Conservation (phyloP, 2,888 invertebrate species). For the Baccha elongata region DNA sequence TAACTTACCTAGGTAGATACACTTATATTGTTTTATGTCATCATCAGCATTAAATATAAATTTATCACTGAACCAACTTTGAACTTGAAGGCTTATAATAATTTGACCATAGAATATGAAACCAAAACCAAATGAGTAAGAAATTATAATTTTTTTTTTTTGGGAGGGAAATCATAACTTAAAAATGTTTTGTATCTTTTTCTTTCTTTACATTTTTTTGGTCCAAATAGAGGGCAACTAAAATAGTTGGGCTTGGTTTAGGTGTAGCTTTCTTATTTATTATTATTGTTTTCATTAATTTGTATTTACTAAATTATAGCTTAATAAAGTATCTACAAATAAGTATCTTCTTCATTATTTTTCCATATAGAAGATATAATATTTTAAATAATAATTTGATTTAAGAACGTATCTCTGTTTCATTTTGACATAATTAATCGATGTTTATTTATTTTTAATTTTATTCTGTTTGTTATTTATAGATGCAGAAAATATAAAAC, state of each 20-base stretch:
- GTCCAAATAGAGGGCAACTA: neutral
- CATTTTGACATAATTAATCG: constrained; percentile 13
- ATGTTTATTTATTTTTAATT: neutral
- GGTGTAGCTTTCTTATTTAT: constrained; percentile 3
- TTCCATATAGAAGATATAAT: too few relatives aligned
- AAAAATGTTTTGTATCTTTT: constrained; percentile 7
- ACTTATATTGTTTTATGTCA: constrained; percentile 22
- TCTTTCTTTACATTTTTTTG: constrained; percentile 11
- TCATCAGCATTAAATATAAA: constrained; percentile 38
- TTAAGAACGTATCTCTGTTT: neutral
- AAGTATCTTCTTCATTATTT: neutral
- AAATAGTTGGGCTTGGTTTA: neutral
- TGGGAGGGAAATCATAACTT: constrained; percentile 17
- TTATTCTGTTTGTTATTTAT: neutral
- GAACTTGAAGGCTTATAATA: constrained; percentile 33
- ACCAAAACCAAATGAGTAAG: neutral
- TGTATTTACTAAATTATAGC: neutral
- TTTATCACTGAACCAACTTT: constrained; percentile 13
- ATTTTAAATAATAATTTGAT: too few relatives aligned
- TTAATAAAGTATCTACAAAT: neutral
- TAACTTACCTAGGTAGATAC: neutral
- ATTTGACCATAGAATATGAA: constrained; percentile 28
- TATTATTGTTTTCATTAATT: neutral
- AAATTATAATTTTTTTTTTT: neutral
- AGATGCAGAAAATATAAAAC: neutral